Evolutionary conservation across 2,888 invertebrate species (phyloP).

Genomic region (Leptopilina myrica): DNA sequence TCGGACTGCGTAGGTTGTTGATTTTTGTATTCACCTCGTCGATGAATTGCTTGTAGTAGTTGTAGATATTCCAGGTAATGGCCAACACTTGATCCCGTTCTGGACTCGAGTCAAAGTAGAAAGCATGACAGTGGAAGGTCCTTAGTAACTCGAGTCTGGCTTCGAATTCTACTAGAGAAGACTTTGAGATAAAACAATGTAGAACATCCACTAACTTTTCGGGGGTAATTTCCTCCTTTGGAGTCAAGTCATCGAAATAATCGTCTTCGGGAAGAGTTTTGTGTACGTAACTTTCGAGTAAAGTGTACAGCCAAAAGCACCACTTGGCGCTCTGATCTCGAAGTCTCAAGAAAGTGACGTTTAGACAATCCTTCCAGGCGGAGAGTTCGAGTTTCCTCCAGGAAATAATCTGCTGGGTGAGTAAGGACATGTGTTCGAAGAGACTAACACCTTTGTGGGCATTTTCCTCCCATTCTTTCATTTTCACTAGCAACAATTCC

Average conservation of each 20-base stretch:
- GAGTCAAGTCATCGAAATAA: conserved; percentile 44
- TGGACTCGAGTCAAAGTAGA: conserved; percentile 78
- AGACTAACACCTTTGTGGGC: conserved; percentile 93
- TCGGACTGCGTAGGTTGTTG: conserved; percentile 84
- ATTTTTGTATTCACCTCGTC: conserved; percentile 82
- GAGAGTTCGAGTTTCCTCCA: conserved; percentile 95
- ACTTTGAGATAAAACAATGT: conserved; percentile 89
- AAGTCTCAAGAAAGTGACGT: conserved; percentile 82
- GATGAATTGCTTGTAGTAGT: conserved; percentile 90
- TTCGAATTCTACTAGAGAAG: conserved; percentile 90
- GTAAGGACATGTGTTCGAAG: conserved; percentile 82
- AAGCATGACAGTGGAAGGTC: conserved; percentile 88
- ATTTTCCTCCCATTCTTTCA: conserved; percentile 94
- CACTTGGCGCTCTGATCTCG: conserved; percentile 86
- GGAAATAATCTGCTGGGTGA: conserved; percentile 89
- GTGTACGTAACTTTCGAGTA: conserved; percentile 81
- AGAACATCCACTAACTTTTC: conserved; percentile 80
- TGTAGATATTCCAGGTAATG: conserved; percentile 88
- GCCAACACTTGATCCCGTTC: conserved; percentile 79
- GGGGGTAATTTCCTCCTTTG: conserved; percentile 61
- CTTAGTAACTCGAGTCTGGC: conserved; percentile 87
- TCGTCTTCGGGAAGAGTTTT: conserved; percentile 38
- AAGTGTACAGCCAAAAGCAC: conserved; percentile 92
- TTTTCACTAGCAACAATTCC: conserved; percentile 90
- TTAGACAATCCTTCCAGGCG: conserved; percentile 91